phyloP scores from a whole-genome alignment of 1,140 invertebrate genomes.

The Leguminivora glycinivorella region DNA sequence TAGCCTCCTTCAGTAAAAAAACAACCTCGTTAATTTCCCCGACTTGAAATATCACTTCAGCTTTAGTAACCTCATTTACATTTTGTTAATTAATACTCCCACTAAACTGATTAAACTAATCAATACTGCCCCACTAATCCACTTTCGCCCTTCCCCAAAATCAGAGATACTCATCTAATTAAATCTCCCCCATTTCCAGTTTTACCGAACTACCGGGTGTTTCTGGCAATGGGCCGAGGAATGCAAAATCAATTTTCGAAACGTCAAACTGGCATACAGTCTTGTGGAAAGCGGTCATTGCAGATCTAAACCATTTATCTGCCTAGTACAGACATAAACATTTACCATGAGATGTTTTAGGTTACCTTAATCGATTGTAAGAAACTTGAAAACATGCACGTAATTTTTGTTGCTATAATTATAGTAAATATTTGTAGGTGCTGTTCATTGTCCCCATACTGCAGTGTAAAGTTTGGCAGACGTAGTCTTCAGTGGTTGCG shows the following conservation, averaged over 20 bases:
- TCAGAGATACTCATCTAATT: constrained; percentile 10
- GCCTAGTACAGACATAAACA: too few relatives aligned
- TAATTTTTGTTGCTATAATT: too few relatives aligned
- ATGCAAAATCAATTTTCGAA: neutral
- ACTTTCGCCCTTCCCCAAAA: neutral
- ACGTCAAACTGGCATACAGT: too few relatives aligned
- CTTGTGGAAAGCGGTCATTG: too few relatives aligned
- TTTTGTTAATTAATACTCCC: neutral
- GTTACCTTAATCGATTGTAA: too few relatives aligned
- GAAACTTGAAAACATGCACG: too few relatives aligned
- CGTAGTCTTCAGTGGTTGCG: too few relatives aligned
- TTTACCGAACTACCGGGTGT: neutral
- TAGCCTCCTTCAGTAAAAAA: neutral
- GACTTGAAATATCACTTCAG: neutral
- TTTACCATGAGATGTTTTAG: too few relatives aligned
- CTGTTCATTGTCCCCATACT: too few relatives aligned
- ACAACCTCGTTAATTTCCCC: neutral
- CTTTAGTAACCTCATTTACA: neutral
- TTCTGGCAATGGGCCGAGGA: neutral
- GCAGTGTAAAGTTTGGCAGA: too few relatives aligned
- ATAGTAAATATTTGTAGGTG: too few relatives aligned
- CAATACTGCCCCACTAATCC: constrained; percentile 12
- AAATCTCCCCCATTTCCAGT: neutral
- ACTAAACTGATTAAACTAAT: neutral
- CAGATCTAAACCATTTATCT: too few relatives aligned